Percentiles rank a stretch among this genome's conserved stretches.
These are phyloP conservation scores for Psephotus haematonotus DNA, from an alignment of 2,113 vertebrate species.

Conservation along the genomic window DNA sequence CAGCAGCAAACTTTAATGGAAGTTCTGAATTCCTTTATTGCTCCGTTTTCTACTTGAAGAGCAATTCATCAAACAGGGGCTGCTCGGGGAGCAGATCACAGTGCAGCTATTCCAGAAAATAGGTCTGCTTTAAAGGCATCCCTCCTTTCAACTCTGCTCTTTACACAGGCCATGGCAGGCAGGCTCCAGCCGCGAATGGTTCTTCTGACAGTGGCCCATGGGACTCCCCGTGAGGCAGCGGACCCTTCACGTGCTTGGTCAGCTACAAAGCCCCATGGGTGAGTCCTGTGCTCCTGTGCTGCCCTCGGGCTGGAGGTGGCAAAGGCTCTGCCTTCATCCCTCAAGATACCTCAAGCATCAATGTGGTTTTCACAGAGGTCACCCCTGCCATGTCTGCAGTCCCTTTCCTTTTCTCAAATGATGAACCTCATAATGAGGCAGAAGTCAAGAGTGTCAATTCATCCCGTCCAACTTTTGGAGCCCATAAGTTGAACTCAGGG, in stretches of 20 bases:
- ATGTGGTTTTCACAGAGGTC: accelerated
- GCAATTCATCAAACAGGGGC: neutral
- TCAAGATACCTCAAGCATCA: neutral
- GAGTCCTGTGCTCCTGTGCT: neutral
- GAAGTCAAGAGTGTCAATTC: accelerated
- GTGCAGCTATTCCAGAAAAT: neutral
- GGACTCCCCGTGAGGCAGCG: neutral
- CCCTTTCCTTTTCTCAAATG: neutral
- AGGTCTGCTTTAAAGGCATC: neutral
- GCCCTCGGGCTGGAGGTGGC: neutral
- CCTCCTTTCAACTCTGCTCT: neutral
- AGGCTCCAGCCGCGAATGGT: neutral
- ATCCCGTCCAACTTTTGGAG: accelerated
- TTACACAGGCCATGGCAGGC: too few species aligned
- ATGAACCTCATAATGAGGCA: neutral
- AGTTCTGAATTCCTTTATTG: neutral
- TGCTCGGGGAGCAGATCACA: neutral
- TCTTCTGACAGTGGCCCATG: neutral
- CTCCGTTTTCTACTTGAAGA: neutral
- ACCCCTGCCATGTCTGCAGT: neutral
- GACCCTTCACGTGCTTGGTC: neutral
- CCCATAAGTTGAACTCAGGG: accelerated
- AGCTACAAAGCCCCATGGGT: too few species aligned
- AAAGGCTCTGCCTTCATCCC: neutral
- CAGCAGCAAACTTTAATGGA: neutral